Evolutionary conservation across 2,888 invertebrate species (phyloP), one percentile per base, ranked within the genome.

Genomic region (Cerastis rubricosa): DNA sequence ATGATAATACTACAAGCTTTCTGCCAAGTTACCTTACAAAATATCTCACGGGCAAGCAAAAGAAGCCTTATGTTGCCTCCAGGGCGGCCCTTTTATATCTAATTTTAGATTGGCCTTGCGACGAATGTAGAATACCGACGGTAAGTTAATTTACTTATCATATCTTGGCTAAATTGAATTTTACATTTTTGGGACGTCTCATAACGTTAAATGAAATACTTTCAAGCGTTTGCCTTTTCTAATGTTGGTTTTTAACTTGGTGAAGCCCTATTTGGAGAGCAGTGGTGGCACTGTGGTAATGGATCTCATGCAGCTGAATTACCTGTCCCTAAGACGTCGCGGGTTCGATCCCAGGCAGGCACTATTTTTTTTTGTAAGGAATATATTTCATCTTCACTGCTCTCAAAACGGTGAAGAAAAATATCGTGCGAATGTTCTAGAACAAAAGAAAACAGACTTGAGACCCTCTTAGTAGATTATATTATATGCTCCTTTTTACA

Each of bases 61-160:
- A 57, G 84, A 87, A 86, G 84, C 84, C 88, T 12, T 83, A 84
- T 54, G 6, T 51, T 19, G 64, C 59, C 72, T 78, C 65, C 72
- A 65, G 67, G 45, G 75, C 78, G 76, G 78, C 74, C 71, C 76
- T 84, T 81, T 78, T 64, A 63, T 78, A 76, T 80, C 76, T 69
- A 81, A 74, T 84, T 73, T 87, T 76, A 80, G 61, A 67, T 70
- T 69, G 71, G 25, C 87, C 78, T 82, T 75, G 79, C 68, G 65
- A 59, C 74, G 68, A 74, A 71, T 74, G 76, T 51, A 47, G 43
- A 72, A 72, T 51, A 59, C 73, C 51, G 63, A 51, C 66, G 25
- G 66, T 81, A 83, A 85, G 59, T 85, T 78, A 68, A 78, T 85
- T 82, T 84, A 49, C 35, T 76, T 61, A 54, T 81, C 81, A 70